Evolutionary conservation across 2,797 vertebrate genomes (phyloP).

Genomic region (Enteromius trimaculatus): DNA sequence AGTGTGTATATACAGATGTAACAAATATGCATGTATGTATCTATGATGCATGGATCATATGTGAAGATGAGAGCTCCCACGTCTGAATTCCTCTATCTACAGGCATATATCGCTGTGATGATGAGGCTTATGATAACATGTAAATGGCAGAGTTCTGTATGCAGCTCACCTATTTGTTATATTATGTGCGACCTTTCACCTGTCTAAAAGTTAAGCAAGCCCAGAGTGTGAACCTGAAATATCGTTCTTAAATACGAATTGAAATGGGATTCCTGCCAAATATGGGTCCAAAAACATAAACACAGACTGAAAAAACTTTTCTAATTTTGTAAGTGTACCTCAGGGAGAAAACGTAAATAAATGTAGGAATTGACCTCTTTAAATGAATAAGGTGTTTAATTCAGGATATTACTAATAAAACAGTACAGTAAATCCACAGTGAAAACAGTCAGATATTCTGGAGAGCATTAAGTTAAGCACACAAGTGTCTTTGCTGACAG

Average conservation of each 20-base stretch:
- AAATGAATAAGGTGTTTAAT: background rate
- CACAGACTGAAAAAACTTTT: background rate
- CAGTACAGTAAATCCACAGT: background rate
- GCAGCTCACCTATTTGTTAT: constrained; percentile 41
- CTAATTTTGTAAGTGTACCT: background rate
- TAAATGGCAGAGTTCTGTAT: constrained; percentile 33
- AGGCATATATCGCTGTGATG: constrained; percentile 43
- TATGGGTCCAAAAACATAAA: constrained; percentile 5
- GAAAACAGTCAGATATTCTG: background rate
- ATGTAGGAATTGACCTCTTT: background rate
- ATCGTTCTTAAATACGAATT: constrained; percentile 19
- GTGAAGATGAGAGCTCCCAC: background rate
- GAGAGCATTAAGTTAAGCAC: too few species aligned
- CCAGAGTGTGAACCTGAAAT: constrained; percentile 27
- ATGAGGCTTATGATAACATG: constrained; percentile 40
- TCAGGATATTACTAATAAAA: background rate
- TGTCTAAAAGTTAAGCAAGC: constrained; percentile 31
- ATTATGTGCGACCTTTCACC: constrained; percentile 13
- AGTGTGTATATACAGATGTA: constrained; percentile 24
- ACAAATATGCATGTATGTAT: constrained; percentile 26
- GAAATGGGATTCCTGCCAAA: constrained; percentile 6
- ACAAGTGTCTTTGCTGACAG: too few species aligned
- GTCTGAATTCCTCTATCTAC: constrained; percentile 37
- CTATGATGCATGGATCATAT: constrained; percentile 20
- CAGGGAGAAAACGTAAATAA: background rate